Conservation (phyloP, 1,140 invertebrate genomes). For the Gyrodactylus salaris region DNA sequence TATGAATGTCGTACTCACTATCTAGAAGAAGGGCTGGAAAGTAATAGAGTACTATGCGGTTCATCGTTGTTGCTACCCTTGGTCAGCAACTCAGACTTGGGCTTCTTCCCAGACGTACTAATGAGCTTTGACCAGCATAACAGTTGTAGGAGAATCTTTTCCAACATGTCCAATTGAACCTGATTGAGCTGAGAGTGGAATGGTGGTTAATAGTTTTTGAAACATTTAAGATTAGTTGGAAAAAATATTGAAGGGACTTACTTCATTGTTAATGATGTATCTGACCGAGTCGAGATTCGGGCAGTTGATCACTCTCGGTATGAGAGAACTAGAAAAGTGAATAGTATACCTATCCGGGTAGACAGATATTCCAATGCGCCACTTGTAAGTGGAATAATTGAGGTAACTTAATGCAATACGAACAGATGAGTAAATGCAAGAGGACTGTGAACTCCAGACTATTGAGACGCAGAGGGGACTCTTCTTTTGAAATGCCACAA, state of each 20-base stretch:
- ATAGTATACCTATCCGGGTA: not conserved
- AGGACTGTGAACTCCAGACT: not conserved
- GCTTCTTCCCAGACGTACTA: not conserved
- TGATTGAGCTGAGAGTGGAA: not conserved
- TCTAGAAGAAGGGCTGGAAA: not conserved
- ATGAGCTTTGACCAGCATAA: not conserved
- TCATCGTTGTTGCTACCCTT: not conserved
- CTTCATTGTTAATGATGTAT: not conserved
- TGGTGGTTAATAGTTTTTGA: not conserved
- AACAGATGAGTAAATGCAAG: not conserved
- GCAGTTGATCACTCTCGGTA: not conserved
- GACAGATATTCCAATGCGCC: not conserved
- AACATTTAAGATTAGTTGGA: not conserved
- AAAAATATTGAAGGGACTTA: not conserved
- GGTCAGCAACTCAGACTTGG: not conserved
- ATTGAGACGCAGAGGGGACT: not conserved
- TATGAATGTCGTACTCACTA: not conserved
- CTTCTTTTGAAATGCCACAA: not conserved
- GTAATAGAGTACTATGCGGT: not conserved
- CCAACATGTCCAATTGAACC: not conserved
- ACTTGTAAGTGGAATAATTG: not conserved
- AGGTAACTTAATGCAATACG: not conserved
- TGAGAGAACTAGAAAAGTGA: not conserved
- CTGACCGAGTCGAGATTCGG: not conserved
- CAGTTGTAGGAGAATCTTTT: not conserved